Base-by-base conservation (phyloP, 2,888 invertebrate species). In the Nymphalis c-album region DNA sequence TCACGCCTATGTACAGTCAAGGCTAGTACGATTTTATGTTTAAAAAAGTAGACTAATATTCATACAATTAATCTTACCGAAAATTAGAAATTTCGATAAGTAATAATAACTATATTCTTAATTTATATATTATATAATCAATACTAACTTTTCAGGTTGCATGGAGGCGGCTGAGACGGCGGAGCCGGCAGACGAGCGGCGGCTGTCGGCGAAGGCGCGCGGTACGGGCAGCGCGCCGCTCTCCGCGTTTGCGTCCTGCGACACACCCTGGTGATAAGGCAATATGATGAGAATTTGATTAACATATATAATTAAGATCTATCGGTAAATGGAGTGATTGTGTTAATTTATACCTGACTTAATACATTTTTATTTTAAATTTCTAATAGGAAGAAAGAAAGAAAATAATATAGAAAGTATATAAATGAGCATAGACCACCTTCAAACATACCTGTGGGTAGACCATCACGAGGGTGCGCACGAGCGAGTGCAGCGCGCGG, bases 201-300 rank as follows among this genome's bases (percentile, higher is more conserved):
- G 95, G 73, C 95, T 95, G 79, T 97, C 97, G 3, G 97, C 97
- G 85, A 97, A 97, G 77, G 96, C 96, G 45, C 95, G 94, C 8
- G 97, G 97, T 57, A 95, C 96, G 1, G 78, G 78, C 63, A 86
- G 67, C 60, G 77, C 75, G 45, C 70, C 72, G 46, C 70, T 71
- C n/a, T 74, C 76, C 1, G 60, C 95, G 86, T 69, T 72, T 50
- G 22, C 70, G 13, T 85, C 85, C 68, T 83, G 79, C 8, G 78
- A 67, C 48, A 77, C 76, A 63, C 77, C 50, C 55, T 62, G 2
- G 5, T 5, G 35, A 35, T 40, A 17, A 7, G 40, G 40, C 13
- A 40, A 40, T 13, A 13, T 40, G 10, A 40, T 40, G 40, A 40
- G 40, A 13, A 13, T 3, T 40, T 40, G 40, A 40, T 4, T 10